A percentile compares a stretch with the other conserved stretches of the same genome.
Evolutionary conservation across 2,888 invertebrate genomes (phyloP).

Genomic region (Chaitophorus viminalis): DNA sequence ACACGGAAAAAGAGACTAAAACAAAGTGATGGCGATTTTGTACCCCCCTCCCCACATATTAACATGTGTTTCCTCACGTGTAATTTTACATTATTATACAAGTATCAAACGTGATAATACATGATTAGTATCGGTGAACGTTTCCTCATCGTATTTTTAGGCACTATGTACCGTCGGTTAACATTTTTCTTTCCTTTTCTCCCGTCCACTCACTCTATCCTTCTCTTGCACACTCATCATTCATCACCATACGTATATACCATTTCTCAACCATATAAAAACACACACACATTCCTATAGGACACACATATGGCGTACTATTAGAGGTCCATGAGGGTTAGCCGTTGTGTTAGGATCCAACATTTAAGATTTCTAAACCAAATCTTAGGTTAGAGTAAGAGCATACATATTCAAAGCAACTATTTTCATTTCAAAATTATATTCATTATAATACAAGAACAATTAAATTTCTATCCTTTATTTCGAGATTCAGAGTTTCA

Average conservation of each 20-base stretch:
- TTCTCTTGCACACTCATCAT: background rate
- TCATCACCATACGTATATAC: background rate
- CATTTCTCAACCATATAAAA: background rate
- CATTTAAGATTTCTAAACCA: too few relatives aligned
- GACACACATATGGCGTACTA: background rate
- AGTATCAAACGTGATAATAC: background rate
- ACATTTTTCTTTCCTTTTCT: background rate
- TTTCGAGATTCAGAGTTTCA: too few relatives aligned
- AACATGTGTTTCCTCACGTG: background rate
- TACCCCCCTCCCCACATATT: background rate
- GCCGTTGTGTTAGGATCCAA: too few relatives aligned
- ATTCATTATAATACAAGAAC: too few relatives aligned
- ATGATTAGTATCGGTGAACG: background rate
- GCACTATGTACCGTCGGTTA: background rate
- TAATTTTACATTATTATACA: background rate
- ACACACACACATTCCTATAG: background rate
- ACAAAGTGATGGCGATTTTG: background rate
- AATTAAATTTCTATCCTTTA: too few relatives aligned
- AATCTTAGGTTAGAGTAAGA: too few relatives aligned
- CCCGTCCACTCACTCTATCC: background rate
- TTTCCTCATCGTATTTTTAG: background rate
- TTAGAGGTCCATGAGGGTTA: too few relatives aligned
- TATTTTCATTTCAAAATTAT: too few relatives aligned
- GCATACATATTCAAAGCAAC: too few relatives aligned
- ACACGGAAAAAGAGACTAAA: background rate